Evolutionary conservation across 2,888 invertebrate species (phyloP), one percentile per base, ranked within the genome.

Genomic region (Coelinius sp.): DNA sequence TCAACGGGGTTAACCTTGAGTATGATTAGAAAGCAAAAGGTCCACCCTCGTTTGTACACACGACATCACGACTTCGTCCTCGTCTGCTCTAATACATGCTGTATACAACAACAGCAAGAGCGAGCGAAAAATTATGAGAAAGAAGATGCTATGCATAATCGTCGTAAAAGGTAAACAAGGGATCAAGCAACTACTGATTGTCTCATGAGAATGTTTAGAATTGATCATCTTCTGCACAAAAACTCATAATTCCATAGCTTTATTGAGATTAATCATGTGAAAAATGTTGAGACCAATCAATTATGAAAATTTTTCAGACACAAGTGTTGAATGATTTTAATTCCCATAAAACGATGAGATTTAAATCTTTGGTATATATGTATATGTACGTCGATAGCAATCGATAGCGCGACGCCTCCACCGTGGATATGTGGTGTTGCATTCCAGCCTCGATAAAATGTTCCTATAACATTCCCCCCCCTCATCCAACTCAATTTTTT

Each of bases 1-100:
- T 85, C 84, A 83, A 73, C 79, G 75, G 81, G 81, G 78, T 80
- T 85, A 86, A 86, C 85, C 86, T 86, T 86, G 85, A 85, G 80
- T 80, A 85, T 85, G 83, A 86, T 86, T 86, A 86, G 85, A 86
- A 86, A 86, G 86, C 85, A 85, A 85, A 85, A 83, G 84, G 84
- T 85, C 82, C 79, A 77, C 78, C 75, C 75, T 76, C 76, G 80
- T 82, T 82, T 80, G 78, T 81, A 80, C 76, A 76, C 83, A 79
- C 77, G 76, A 81, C 82, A 84, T 84, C 86, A 84, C 84, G 83
- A 84, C 81, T 84, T 83, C n/a, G 82, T 85, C 84, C 71, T 73
- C 68, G 74, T 59, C 69, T 70, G 53, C 68, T 70, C 44, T n/a
- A 59, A 31, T n/a, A n/a, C n/a, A n/a, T n/a, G n/a, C n/a, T n/a